Evolutionary conservation across 2,797 vertebrate species (phyloP).

Genomic region (Pyrocephalus nanus): DNA sequence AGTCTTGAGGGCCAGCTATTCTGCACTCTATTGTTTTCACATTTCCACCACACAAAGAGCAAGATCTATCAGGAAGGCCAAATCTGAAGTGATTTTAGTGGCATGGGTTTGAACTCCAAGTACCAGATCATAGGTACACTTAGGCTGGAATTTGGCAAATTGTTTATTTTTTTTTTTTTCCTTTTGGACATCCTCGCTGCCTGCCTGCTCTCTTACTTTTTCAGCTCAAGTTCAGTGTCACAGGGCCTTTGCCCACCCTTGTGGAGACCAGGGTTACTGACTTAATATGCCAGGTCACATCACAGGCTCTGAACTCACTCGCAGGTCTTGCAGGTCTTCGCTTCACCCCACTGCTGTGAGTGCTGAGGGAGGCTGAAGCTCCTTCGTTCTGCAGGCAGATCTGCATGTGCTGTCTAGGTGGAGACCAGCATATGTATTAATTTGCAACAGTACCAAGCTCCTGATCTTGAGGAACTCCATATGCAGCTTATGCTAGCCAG

Average conservation of each 20-base stretch:
- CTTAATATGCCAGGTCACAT: not conserved
- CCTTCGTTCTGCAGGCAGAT: accelerated
- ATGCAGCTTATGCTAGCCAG: not conserved
- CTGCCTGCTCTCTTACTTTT: not conserved
- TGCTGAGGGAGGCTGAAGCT: not conserved
- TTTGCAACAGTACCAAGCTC: not conserved
- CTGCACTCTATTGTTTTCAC: not conserved
- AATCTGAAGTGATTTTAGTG: not conserved
- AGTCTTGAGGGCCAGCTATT: not conserved
- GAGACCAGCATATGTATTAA: not conserved
- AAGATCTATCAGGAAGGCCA: not conserved
- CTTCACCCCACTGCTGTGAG: not conserved
- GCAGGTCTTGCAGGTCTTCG: accelerated
- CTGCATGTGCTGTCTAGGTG: not conserved
- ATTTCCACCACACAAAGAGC: not conserved
- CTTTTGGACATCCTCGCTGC: not conserved
- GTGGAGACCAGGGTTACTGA: not conserved
- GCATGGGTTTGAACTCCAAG: not conserved
- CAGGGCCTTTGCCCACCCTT: not conserved
- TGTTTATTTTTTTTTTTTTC: no score
- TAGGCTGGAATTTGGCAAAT: not conserved
- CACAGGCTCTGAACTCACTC: not conserved
- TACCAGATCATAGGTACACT: not conserved
- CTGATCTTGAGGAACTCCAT: not conserved
- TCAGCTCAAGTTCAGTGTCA: not conserved